Conservation (phyloP, 2,888 invertebrate species). For the Cheilosia scutellata region DNA sequence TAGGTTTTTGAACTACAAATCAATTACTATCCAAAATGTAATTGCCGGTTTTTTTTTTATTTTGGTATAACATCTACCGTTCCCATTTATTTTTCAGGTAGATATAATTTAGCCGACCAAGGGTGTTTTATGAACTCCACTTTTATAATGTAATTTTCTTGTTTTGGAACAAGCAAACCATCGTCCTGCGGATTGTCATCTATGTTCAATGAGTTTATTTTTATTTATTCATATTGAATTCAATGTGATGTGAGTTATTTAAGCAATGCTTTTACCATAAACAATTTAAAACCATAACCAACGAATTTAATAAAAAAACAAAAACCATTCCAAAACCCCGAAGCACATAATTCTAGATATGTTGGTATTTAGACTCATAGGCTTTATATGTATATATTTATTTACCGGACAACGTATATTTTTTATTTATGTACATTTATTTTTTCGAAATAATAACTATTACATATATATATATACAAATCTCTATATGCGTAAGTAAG, state of each 20-base stretch:
- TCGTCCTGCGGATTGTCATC: too few species aligned
- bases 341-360: neutral
- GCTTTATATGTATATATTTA: slow-evolving; percentile 29
- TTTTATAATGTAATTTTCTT: too few species aligned
- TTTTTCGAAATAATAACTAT: neutral
- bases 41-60: too few species aligned
- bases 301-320: neutral
- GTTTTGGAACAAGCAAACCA: too few species aligned
- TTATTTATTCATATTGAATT: neutral
- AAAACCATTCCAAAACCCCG: slow-evolving; percentile 9
- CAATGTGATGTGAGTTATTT: slow-evolving; percentile 7
- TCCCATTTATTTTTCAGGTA: too few species aligned
- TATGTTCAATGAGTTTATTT: neutral
- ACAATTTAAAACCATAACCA: slow-evolving; percentile 24
- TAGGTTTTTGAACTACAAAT: too few species aligned
- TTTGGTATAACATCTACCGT: too few species aligned
- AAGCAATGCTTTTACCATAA: slow-evolving; percentile 10
- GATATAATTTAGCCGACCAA: too few species aligned
- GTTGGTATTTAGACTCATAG: neutral
- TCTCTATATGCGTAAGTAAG: neutral
- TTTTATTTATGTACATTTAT: slow-evolving; percentile 19
- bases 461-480: too few species aligned
- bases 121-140: too few species aligned
- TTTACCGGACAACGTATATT: slow-evolving; percentile 28
- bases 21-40: too few species aligned